phyloP scores from a whole-genome alignment of 2,797 vertebrate species.

The Sebastes hopkinsi region DNA sequence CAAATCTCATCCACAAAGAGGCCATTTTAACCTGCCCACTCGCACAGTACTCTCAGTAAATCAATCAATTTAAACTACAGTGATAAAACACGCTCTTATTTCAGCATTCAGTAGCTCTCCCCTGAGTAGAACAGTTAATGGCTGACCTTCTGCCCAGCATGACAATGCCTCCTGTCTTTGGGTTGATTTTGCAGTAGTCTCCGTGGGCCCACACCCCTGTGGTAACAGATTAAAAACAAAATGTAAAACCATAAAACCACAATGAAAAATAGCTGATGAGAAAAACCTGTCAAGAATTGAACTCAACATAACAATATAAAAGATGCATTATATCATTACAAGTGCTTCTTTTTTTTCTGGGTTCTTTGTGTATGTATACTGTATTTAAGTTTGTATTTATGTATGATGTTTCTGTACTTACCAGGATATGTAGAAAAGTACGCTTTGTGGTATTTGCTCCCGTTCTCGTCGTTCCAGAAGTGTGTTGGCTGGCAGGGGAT shows the following conservation, averaged over 20 bases:
- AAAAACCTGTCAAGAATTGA: not conserved
- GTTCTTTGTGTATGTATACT: not conserved
- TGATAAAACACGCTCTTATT: not conserved
- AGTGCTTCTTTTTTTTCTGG: not conserved
- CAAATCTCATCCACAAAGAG: not conserved
- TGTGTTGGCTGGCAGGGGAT: slow-evolving; percentile 95
- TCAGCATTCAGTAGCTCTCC: not conserved
- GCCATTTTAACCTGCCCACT: not conserved
- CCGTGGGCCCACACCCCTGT: slow-evolving; percentile 94
- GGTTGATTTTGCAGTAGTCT: slow-evolving; percentile 97
- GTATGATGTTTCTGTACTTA: slow-evolving; percentile 52
- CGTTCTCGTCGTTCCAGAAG: slow-evolving; percentile 96
- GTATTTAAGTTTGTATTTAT: not conserved
- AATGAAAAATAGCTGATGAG: not conserved
- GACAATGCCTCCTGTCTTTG: slow-evolving; percentile 91
- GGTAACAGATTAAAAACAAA: not conserved
- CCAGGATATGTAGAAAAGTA: slow-evolving; percentile 95
- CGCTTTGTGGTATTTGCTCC: slow-evolving; percentile 94
- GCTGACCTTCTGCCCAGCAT: slow-evolving; percentile 96
- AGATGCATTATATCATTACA: not conserved
- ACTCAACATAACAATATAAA: not conserved
- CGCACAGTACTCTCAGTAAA: not conserved
- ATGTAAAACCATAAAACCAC: not conserved
- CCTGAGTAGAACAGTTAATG: not conserved
- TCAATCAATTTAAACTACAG: not conserved